Percentiles rank a stretch among this genome's conserved stretches.
Evolutionary conservation across 1,140 invertebrate genomes (phyloP).

Genomic region (Octopus sinensis): DNA sequence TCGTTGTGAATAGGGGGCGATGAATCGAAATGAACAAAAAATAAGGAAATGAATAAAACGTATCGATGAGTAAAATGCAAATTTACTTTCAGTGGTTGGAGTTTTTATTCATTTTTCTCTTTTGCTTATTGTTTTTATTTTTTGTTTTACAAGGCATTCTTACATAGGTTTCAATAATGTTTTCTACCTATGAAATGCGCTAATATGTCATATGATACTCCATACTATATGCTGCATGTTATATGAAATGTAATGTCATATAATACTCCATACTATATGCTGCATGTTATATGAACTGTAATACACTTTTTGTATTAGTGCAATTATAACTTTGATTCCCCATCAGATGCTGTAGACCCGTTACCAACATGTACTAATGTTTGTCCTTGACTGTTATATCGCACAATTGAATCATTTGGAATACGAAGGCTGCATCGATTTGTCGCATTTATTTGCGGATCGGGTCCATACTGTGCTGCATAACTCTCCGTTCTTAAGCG

Average conservation of each 20-base stretch:
- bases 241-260: not conserved
- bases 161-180: not conserved
- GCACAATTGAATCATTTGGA: constrained; percentile 45
- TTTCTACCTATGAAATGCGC: constrained; percentile 10
- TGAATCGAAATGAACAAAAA: no score
- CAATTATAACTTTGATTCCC: constrained; percentile 30
- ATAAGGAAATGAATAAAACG: no score
- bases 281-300: not conserved
- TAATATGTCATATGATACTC: not conserved
- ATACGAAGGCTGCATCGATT: constrained; percentile 45
- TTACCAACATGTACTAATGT: constrained; percentile 49
- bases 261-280: not conserved
- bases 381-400: constrained; percentile 52
- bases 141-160: not conserved
- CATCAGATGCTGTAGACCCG: constrained; percentile 38
- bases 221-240: no score
- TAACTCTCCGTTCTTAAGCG: constrained; percentile 60
- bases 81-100: no score
- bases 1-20: no score
- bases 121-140: not conserved
- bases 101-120: not conserved
- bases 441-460: constrained; percentile 24
- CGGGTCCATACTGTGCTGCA: constrained; percentile 56
- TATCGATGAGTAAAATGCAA: no score
- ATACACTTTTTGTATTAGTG: not conserved